A percentile compares a stretch with the other conserved stretches of the same genome.
Conservation (phyloP, 2,888 invertebrate genomes). For the Lepidocyrtoides sp. region DNA sequence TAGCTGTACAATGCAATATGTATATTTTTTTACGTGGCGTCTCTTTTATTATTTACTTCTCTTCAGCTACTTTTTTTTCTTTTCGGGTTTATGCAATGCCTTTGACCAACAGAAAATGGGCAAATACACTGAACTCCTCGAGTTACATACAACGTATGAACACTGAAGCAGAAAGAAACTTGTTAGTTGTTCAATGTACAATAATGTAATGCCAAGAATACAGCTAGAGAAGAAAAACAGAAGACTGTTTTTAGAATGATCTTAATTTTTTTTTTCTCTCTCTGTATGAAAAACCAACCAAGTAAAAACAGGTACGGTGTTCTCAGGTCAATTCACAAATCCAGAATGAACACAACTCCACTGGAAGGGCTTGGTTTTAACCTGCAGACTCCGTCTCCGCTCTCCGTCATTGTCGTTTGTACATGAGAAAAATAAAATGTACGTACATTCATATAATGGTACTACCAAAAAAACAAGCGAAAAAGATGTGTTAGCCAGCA, state of each 20-base stretch:
- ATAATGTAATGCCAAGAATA: neutral
- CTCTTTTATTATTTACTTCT: conserved; percentile 25
- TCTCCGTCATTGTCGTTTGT: conserved; percentile 50
- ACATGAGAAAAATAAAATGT: conserved; percentile 16
- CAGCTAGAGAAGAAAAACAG: neutral
- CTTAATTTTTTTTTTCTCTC: conserved; percentile 11
- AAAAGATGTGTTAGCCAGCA: neutral
- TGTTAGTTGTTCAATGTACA: conserved; percentile 35
- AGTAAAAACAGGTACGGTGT: conserved; percentile 69
- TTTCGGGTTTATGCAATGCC: conserved; percentile 23
- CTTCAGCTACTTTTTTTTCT: neutral
- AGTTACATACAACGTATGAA: conserved; percentile 13
- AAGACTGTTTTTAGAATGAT: conserved; percentile 28
- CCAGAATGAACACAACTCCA: conserved; percentile 72
- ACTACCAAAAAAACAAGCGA: neutral
- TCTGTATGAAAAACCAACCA: conserved; percentile 16
- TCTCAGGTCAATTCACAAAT: conserved; percentile 74
- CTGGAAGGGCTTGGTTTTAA: conserved; percentile 78
- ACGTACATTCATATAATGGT: too few relatives aligned
- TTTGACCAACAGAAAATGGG: conserved; percentile 48
- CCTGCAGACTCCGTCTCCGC: conserved; percentile 55
- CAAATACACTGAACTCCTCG: neutral
- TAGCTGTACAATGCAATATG: conserved; percentile 8
- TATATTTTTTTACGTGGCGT: conserved; percentile 34
- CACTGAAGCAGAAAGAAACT: neutral